These are phyloP conservation scores for Alaudala cheleensis DNA, from an alignment of 2,113 vertebrate species.

Conservation along the genomic window DNA sequence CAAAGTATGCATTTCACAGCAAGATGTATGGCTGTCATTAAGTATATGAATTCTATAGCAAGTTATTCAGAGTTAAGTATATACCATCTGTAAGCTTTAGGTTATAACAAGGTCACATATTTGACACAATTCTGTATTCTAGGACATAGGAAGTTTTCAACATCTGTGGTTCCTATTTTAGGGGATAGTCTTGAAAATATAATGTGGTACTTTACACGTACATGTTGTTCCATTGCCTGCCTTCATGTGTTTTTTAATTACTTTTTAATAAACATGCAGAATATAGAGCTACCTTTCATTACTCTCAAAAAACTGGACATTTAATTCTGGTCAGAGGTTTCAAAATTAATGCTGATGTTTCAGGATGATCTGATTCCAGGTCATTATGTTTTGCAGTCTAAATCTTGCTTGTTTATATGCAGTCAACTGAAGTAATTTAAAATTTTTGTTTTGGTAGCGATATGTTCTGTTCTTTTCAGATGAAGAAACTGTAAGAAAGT, in stretches of 20 bases:
- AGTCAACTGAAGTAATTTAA: not conserved
- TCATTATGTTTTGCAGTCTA: not conserved
- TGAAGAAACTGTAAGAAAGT: not conserved
- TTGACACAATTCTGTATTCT: constrained; percentile 44
- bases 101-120: constrained; percentile 12
- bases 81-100: constrained; percentile 22
- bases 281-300: not conserved
- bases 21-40: constrained; percentile 13
- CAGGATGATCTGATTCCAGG: not conserved
- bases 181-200: constrained; percentile 9
- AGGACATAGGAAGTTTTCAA: constrained; percentile 43
- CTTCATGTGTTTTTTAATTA: not conserved
- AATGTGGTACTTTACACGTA: not conserved
- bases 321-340: not conserved
- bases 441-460: not conserved
- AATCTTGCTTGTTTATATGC: not conserved
- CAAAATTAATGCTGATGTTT: not conserved
- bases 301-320: not conserved
- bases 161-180: constrained; percentile 54
- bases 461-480: not conserved
- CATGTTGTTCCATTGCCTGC: constrained; percentile 13
- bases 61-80: constrained; percentile 35
- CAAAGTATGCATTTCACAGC: not conserved
- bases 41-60: not conserved
- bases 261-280: not conserved